Conservation (phyloP, 2,797 vertebrate species). For the Cetoscarus ocellatus region DNA sequence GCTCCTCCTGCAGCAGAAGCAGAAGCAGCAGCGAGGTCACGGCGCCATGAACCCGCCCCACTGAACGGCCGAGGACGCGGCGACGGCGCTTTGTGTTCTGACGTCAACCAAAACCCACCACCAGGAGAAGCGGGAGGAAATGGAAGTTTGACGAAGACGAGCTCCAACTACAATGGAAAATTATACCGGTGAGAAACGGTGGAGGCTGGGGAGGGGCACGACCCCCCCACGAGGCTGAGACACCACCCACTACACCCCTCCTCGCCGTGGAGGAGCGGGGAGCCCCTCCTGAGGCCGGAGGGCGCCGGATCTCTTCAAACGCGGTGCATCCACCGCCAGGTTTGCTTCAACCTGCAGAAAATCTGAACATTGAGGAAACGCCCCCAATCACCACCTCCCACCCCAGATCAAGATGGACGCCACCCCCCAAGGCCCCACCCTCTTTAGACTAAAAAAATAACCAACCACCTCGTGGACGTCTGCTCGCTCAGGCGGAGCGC, state of each 20-base stretch:
- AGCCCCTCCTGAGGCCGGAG: conserved; percentile 80
- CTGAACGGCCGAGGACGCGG: conserved; percentile 84
- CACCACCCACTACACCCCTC: conserved; percentile 62
- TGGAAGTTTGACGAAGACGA: conserved; percentile 72
- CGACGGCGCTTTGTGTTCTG: conserved; percentile 61
- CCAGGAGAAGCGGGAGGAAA: conserved; percentile 64
- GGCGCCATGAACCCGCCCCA: conserved; percentile 97
- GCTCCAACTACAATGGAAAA: conserved; percentile 75
- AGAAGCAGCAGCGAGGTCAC: conserved; percentile 98
- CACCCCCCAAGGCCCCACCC: conserved; percentile 46
- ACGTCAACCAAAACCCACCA: conserved; percentile 67
- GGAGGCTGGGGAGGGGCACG: conserved; percentile 67
- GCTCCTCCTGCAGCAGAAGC: conserved; percentile 98
- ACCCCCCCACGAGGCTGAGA: conserved; percentile 71
- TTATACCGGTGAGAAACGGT: conserved; percentile 77
- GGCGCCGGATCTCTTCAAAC: conserved; percentile 83
- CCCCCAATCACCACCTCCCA: conserved; percentile 19
- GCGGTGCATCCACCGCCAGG: conserved; percentile 77
- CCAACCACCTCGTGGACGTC: conserved; percentile 35
- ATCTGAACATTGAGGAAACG: conserved; percentile 60
- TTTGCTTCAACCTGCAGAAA: conserved; percentile 57
- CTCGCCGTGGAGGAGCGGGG: conserved; percentile 86
- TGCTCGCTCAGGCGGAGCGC: conserved; percentile 47
- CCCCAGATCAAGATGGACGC: conserved; percentile 50
- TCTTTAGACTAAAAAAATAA: conserved; percentile 31